phyloP scores from a whole-genome alignment of 2,797 vertebrate species.

The Zenarchopterus dispar region DNA sequence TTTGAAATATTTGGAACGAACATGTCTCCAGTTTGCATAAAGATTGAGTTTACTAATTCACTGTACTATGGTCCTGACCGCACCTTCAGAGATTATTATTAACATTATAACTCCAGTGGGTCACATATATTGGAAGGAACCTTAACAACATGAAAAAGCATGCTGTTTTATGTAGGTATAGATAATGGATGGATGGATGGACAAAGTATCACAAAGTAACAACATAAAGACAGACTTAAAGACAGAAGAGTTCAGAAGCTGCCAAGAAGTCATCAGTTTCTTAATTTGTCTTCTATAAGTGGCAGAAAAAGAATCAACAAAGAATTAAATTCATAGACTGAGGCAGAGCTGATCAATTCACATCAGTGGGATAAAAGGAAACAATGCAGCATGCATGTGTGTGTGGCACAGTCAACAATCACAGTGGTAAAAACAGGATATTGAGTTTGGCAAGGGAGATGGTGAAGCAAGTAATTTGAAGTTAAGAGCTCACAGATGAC shows the following conservation, averaged over 20 bases:
- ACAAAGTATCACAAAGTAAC: constrained; percentile 1
- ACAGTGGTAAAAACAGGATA: constrained; percentile 39
- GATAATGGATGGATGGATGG: background rate
- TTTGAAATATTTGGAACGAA: too few relatives aligned
- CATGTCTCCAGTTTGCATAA: too few relatives aligned
- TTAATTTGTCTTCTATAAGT: constrained; percentile 53
- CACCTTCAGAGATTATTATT: too few relatives aligned
- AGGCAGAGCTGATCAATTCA: constrained; percentile 28
- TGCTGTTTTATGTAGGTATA: background rate
- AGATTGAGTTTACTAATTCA: too few relatives aligned
- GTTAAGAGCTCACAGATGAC: constrained; percentile 49
- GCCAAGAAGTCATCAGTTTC: constrained; percentile 25
- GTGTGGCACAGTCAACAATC: constrained; percentile 26
- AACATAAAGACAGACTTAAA: background rate
- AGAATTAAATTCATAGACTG: constrained; percentile 18
- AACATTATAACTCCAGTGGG: too few relatives aligned
- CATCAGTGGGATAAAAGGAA: constrained; percentile 23
- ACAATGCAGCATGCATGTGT: constrained; percentile 1
- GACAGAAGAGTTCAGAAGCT: constrained; percentile 4
- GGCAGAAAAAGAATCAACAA: constrained; percentile 31
- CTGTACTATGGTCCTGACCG: too few relatives aligned
- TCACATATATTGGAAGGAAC: too few relatives aligned
- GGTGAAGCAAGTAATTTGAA: constrained; percentile 54
- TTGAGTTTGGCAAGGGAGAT: constrained; percentile 41
- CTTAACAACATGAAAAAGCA: too few relatives aligned